These are phyloP conservation scores for Campopleginae sp. DNA, from an alignment of 2,888 invertebrate species.

Conservation along the genomic window DNA sequence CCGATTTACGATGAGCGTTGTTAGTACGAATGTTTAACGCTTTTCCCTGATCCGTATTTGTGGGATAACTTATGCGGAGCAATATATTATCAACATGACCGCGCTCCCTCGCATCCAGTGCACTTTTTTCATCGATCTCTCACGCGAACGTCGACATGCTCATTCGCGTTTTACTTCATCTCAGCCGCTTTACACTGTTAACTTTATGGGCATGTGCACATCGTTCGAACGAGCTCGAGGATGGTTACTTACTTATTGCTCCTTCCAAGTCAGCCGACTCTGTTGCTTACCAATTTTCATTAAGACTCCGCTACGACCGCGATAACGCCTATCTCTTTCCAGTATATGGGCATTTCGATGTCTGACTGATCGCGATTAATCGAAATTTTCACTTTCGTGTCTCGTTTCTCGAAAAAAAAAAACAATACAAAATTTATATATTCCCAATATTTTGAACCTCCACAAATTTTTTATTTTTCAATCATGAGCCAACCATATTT, in stretches of 20 bases:
- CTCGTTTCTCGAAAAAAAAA: not conserved
- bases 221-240: conserved; percentile 7
- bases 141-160: conserved; percentile 2
- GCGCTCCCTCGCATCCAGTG: conserved; percentile 22
- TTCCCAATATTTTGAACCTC: not conserved
- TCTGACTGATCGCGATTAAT: not conserved
- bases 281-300: conserved; percentile 63
- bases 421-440: too few relatives aligned
- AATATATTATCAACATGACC: conserved; percentile 29
- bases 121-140: conserved; percentile 57
- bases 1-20: not conserved
- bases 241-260: conserved; percentile 54
- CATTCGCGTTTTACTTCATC: conserved; percentile 56
- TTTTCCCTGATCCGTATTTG: conserved; percentile 14
- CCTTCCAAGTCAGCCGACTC: conserved; percentile 36
- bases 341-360: conserved; percentile 1
- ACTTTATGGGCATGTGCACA: conserved; percentile 51
- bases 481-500: not conserved
- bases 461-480: not conserved
- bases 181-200: conserved; percentile 57
- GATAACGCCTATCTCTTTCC: conserved; percentile 12
- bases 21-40: conserved; percentile 31
- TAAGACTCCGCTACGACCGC: conserved; percentile 41
- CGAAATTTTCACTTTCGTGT: not conserved
- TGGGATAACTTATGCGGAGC: conserved; percentile 27